Conservation (phyloP, 2,888 invertebrate species). For the Lycocerus yunnanus region DNA sequence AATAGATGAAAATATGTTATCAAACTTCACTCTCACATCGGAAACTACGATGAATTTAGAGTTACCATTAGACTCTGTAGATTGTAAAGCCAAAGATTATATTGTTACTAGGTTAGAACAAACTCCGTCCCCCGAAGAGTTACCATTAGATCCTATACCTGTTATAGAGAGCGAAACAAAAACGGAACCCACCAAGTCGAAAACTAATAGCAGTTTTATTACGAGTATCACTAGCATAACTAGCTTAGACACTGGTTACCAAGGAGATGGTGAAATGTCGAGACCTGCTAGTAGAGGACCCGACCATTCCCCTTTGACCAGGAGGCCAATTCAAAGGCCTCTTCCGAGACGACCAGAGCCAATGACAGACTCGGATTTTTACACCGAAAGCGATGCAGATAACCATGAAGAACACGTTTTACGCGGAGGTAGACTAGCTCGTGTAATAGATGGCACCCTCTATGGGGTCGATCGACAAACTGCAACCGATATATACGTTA, state of each 20-base stretch:
- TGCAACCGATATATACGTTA: conserved; percentile 59
- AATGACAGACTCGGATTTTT: conserved; percentile 91
- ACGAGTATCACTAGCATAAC: conserved; percentile 90
- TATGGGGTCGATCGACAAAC: conserved; percentile 70
- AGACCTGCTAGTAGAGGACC: conserved; percentile 82
- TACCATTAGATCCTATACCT: conserved; percentile 78
- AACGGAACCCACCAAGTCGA: conserved; percentile 56
- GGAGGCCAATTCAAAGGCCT: conserved; percentile 58
- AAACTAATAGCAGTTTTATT: conserved; percentile 77
- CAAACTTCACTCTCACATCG: conserved; percentile 59
- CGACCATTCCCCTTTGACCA: conserved; percentile 69
- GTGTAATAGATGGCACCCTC: conserved; percentile 88
- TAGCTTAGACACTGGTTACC: conserved; percentile 92
- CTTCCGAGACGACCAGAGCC: conserved; percentile 74
- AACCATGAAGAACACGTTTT: conserved; percentile 76
- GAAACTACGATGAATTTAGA: conserved; percentile 64
- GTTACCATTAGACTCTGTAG: conserved; percentile 57
- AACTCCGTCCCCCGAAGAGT: conserved; percentile 84
- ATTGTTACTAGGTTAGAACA: conserved; percentile 66
- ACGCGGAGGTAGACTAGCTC: conserved; percentile 72
- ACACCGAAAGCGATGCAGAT: conserved; percentile 88
- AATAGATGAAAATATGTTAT: conserved; percentile 65
- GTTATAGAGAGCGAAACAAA: conserved; percentile 60
- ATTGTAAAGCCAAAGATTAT: conserved; percentile 54
- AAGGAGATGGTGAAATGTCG: conserved; percentile 90